phyloP scores from a whole-genome alignment of 2,888 invertebrate genomes.

The Peribatodes rhomboidaria region DNA sequence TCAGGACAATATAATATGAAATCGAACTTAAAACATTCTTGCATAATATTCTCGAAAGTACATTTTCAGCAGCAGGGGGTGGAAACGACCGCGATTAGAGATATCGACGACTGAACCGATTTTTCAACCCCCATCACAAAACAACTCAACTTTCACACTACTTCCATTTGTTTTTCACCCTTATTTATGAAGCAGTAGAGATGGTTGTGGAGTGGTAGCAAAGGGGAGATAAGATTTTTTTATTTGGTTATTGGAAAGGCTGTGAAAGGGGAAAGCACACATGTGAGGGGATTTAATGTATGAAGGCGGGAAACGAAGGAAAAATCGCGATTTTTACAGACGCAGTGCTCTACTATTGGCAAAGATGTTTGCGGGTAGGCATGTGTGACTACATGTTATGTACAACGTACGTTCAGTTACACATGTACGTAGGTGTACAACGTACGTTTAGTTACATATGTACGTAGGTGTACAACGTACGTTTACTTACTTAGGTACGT shows the following conservation, averaged over 20 bases:
- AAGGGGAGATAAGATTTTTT: slow-evolving; percentile 13
- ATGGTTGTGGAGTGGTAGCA: background rate
- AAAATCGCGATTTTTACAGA: slow-evolving; percentile 67
- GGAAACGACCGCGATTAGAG: slow-evolving; percentile 33
- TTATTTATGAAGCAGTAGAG: background rate
- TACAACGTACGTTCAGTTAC: background rate
- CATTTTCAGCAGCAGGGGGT: slow-evolving; percentile 21
- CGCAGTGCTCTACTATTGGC: slow-evolving; percentile 64
- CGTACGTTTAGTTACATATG: no score
- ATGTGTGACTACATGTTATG: slow-evolving; percentile 5
- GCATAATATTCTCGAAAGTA: slow-evolving; percentile 1
- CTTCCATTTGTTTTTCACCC: background rate
- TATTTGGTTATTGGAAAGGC: slow-evolving; percentile 12
- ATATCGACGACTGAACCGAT: slow-evolving; percentile 40
- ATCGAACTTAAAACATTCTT: background rate
- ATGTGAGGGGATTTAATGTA: slow-evolving; percentile 49
- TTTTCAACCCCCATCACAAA: slow-evolving; percentile 13
- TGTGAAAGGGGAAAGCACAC: slow-evolving; percentile 53
- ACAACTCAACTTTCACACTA: background rate
- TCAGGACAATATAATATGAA: no score
- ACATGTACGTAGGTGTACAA: background rate
- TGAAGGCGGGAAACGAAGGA: slow-evolving; percentile 60
- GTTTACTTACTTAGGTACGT: no score
- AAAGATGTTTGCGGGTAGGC: slow-evolving; percentile 50
- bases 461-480: background rate